phyloP scores from a whole-genome alignment of 2,113 vertebrate species.

The Hirundichthys speculiger region DNA sequence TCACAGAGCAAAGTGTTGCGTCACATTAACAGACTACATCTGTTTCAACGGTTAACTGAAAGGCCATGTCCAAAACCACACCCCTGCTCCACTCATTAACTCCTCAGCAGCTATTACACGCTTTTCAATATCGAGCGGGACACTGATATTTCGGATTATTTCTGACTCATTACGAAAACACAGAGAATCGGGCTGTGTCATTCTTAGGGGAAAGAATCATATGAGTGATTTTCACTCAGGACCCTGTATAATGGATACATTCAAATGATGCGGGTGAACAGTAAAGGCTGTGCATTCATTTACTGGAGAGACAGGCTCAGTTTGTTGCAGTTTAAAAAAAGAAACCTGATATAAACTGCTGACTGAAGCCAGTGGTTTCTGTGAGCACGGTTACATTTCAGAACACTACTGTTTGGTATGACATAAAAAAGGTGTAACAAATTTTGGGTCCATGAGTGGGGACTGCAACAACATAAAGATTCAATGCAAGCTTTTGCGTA shows the following conservation, averaged over 20 bases:
- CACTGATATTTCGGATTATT: slow-evolving; percentile 1
- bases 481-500: too few relatives aligned
- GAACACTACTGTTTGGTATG: too few relatives aligned
- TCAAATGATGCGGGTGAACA: neutral
- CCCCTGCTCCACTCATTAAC: neutral
- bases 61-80: neutral
- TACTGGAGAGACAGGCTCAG: too few relatives aligned
- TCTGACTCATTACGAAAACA: neutral
- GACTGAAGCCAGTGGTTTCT: too few relatives aligned
- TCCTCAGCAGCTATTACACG: neutral
- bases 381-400: too few relatives aligned
- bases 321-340: too few relatives aligned
- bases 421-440: too few relatives aligned
- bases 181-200: neutral
- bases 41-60: neutral
- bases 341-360: too few relatives aligned
- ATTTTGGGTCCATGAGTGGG: too few relatives aligned
- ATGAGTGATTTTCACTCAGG: neutral
- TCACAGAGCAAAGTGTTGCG: slow-evolving; percentile 42
- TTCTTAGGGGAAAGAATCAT: too few relatives aligned
- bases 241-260: neutral
- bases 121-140: neutral
- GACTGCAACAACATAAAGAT: too few relatives aligned
- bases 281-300: neutral
- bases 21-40: slow-evolving; percentile 29